A percentile compares a stretch with the other conserved stretches of the same genome.
Conservation (phyloP, 1,140 invertebrate genomes). For the Piezodorus guildinii region DNA sequence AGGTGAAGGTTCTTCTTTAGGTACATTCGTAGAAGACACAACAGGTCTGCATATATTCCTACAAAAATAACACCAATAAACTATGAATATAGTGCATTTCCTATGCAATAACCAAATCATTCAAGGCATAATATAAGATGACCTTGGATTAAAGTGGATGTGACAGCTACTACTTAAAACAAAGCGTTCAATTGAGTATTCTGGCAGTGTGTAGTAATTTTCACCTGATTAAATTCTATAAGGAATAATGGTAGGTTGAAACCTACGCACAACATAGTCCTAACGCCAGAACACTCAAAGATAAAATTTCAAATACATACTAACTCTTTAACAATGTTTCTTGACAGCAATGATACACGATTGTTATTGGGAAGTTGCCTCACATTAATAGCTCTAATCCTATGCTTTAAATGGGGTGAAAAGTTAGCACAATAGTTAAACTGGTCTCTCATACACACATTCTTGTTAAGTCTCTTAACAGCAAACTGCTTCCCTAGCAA, state of each 20-base stretch:
- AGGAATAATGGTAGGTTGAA: too few species aligned
- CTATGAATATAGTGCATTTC: too few species aligned
- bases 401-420: constrained; percentile 20
- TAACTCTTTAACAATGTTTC: too few species aligned
- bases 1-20: constrained; percentile 13
- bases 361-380: not conserved
- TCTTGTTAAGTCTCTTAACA: constrained; percentile 23
- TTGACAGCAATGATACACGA: too few species aligned
- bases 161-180: constrained; percentile 1
- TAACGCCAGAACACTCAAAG: too few species aligned
- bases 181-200: too few species aligned
- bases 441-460: not conserved
- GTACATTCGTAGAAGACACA: not conserved
- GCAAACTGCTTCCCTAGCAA: constrained; percentile 26
- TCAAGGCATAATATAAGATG: not conserved
- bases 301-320: too few species aligned
- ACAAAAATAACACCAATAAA: constrained; percentile 8
- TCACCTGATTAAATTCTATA: too few species aligned
- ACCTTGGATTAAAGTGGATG: not conserved
- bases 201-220: too few species aligned
- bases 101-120: too few species aligned
- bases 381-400: constrained; percentile 22
- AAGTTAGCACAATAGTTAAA: not conserved
- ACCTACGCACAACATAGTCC: too few species aligned
- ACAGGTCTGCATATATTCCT: constrained; percentile 16